Evolutionary conservation across 2,888 invertebrate species (phyloP), one percentile per base, ranked within the genome.

Genomic region (Linnaemya tessellans): DNA sequence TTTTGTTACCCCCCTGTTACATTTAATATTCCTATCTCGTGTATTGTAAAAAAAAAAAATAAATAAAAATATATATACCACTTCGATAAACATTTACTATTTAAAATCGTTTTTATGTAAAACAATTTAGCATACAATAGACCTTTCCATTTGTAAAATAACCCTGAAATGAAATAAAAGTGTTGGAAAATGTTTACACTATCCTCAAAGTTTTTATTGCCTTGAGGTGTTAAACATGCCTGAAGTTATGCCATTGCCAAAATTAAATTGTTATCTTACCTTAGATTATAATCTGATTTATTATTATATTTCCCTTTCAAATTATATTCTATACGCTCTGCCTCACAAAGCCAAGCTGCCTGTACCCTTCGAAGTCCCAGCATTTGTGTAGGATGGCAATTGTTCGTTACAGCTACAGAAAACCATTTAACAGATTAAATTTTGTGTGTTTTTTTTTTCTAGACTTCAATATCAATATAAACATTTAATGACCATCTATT

Each of bases 401-500:
- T 64, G 18, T 79, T 80, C 54, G 71, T 35, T 51, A 20, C 22
- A 13, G 25, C 22, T 46, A 62, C 22, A 70, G 25, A 70, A 62
- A 43, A 60, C 51, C 58, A 71, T 71, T 70, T 62, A 51, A 51
- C 51, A 64, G 46, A 73, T 65, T 56, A 68, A 75, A 75, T 54
- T 30, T 30, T 68, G 60, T 54, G 60, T 54, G 49, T 25, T 43
- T 38, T 22, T 54, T 54, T 51, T 18, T 22, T 38, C 22, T 56
- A 56, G 30, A 51, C 11, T 67, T 51, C 38, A 11, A 67, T 68
- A 68, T 51, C 49, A 11, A 35, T 62, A 68, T 58, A 62, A 81
- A 75, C 20, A 68, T 75, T 81, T 62, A 81, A 75, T 68, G 81
- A 54, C 81, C 81, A 70, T 75, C 60, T 68, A 75, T 75, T 81